These are phyloP conservation scores for Chelmon rostratus DNA, from an alignment of 2,797 vertebrate genomes.

Conservation along the genomic window DNA sequence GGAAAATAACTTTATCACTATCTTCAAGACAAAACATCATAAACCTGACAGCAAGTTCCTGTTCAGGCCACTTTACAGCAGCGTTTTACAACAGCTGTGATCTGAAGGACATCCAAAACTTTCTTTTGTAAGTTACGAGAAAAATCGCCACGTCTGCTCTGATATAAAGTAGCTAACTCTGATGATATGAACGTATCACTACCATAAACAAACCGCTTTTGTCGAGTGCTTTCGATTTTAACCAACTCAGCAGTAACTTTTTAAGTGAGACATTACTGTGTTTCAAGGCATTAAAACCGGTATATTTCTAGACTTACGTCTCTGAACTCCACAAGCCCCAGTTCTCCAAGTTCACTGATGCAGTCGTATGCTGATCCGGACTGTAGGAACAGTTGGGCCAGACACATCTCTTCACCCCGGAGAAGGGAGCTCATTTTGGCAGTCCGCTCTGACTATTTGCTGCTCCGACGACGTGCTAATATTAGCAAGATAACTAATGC, in stretches of 20 bases:
- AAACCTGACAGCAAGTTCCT: not conserved
- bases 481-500: slow-evolving; percentile 37
- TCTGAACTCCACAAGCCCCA: slow-evolving; percentile 96
- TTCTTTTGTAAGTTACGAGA: not conserved
- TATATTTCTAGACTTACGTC: slow-evolving; percentile 89
- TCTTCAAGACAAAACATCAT: not conserved
- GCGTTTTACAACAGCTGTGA: not conserved
- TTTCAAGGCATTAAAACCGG: not conserved
- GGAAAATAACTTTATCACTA: not conserved
- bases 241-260: slow-evolving; percentile 18
- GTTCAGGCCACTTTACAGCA: not conserved
- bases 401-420: slow-evolving; percentile 94
- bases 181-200: not conserved
- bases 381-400: slow-evolving; percentile 97
- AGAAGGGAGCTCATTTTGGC: slow-evolving; percentile 91
- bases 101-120: not conserved
- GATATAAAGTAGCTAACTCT: not conserved
- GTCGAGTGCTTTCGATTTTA: not conserved
- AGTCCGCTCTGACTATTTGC: slow-evolving; percentile 2
- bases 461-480: slow-evolving; percentile 27
- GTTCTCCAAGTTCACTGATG: slow-evolving; percentile 95
- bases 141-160: not conserved
- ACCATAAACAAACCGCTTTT: not conserved
- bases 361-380: slow-evolving; percentile 96
- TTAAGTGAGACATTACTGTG: not conserved